Base-by-base conservation (phyloP, 2,888 invertebrate species). In the Esperia sulphurella region DNA sequence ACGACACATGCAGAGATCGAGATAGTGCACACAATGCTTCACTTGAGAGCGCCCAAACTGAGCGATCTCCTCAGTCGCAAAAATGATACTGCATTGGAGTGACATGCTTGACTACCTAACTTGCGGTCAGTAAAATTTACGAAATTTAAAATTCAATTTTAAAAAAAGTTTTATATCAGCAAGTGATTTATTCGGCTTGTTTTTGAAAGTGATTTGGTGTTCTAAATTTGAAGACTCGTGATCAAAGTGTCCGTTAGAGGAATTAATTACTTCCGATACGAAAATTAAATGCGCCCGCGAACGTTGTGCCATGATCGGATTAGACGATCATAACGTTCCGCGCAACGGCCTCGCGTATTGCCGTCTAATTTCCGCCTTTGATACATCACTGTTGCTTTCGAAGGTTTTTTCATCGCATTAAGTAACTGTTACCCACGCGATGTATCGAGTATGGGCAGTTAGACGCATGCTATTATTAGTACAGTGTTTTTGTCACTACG, bases 41-140 rank as follows among this genome's bases (percentile, higher is more conserved):
- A 60, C 8, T 14, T 48, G 61, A 61, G 56, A 67, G 65, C 65
- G 57, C 66, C 68, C 53, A 68, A 81, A 75, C 71, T 71, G 79
- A 77, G 80, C 59, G 78, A 77, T 64, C 63, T 53, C 56, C 64
- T 83, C 85, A 88, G 88, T 88, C 75, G 75, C 73, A 78, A 79
- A 69, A 69, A 84, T 84, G 86, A 74, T 83, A 79, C 78, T 87
- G 83, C 80, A 83, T 79, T 86, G 85, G 82, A 80, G 81, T 74
- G 88, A 88, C 87, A 85, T 86, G 84, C 72, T 87, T 63, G 84
- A 84, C 64, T 84, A 84, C 71, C 75, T 87, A 61, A 70, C 73
- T 57, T 85, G 86, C 70, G 88, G 88, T 87, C 79, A 79, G 84
- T 86, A 74, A 61, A 49, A 53, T 65, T 65, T 69, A 10, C 31